Percentiles rank a stretch among this genome's conserved stretches.
These are phyloP conservation scores for Fragum whitleyi DNA, from an alignment of 2,888 invertebrate genomes.

Conservation along the genomic window DNA sequence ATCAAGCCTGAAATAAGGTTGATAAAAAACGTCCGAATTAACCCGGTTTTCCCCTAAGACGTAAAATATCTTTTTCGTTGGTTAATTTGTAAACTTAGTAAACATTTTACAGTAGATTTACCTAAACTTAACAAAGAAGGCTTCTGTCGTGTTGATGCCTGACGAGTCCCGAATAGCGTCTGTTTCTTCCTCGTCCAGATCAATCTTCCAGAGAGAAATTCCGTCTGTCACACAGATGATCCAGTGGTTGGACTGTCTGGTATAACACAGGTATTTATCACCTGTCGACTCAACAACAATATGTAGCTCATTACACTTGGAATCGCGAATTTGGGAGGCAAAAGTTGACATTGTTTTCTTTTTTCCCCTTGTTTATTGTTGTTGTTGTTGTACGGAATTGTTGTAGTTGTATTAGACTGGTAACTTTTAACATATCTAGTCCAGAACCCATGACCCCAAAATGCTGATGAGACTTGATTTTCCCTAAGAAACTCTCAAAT, in stretches of 20 bases:
- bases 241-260: conserved; percentile 69
- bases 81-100: too few relatives aligned
- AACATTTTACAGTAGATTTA: conserved; percentile 29
- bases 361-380: background rate
- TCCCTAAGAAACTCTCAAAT: too few relatives aligned
- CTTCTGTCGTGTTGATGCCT: conserved; percentile 70
- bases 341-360: conserved; percentile 41
- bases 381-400: background rate
- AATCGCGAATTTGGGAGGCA: conserved; percentile 63
- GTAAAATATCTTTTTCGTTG: too few relatives aligned
- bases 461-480: too few relatives aligned
- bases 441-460: too few relatives aligned
- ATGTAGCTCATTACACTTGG: conserved; percentile 72
- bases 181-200: conserved; percentile 76
- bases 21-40: too few relatives aligned
- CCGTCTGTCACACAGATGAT: conserved; percentile 78
- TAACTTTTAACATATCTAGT: too few relatives aligned
- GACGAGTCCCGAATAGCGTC: conserved; percentile 76
- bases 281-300: conserved; percentile 66
- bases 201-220: conserved; percentile 76
- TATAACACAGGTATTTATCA: conserved; percentile 78
- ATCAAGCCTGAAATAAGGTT: too few relatives aligned
- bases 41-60: too few relatives aligned
- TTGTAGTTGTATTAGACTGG: background rate
- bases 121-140: conserved; percentile 77